Evolutionary conservation across 2,113 vertebrate species (phyloP), one percentile per base, ranked within the genome.

Genomic region (Cottus gobio): DNA sequence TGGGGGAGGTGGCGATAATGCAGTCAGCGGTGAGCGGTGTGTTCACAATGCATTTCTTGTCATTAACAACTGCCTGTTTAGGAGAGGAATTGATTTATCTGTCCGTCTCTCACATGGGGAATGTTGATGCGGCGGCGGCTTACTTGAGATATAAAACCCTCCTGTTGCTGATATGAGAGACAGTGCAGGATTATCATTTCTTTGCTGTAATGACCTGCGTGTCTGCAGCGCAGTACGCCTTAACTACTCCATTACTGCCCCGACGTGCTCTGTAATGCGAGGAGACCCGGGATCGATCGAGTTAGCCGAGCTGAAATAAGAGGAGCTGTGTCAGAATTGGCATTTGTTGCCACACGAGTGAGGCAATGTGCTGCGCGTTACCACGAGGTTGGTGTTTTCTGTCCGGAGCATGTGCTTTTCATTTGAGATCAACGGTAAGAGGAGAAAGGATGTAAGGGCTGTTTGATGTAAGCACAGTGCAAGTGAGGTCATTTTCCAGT

Each of bases 401-500:
- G 81, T 92, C 86, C 87, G 85, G 2, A 20, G 77, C 93, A 93
- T 91, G 87, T 91, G 93, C 75, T 85, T 93, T 85, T 89, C 56
- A 90, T 94, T 92, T 50, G 60, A 68, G 46, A 57, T 85, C 63
- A 60, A 36, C 36, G 18, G 86, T 79, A 80, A 87, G 80, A 85
- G 36, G 89, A 89, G 82, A 92, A 85, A 92, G 90, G 89, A 90
- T 92, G 90, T 88, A 78, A 84, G 88, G 88, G 75, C 77, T 84
- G 90, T 92, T 92, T 93, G 91, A 94, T 93, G 91, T 93, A 37
- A 87, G 91, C 80, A 62, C 87, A 75, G 93, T 90, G 91, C 91
- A 94, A 92, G 87, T 94, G 86, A 94, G 90, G 92, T 94, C 93
- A 94, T 94, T 89, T 81, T 90, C 85, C 87, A 92, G 81, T 86